Evolutionary conservation across 2,888 invertebrate species (phyloP), one percentile per base, ranked within the genome.

Genomic region (Falcaria lacertinaria): DNA sequence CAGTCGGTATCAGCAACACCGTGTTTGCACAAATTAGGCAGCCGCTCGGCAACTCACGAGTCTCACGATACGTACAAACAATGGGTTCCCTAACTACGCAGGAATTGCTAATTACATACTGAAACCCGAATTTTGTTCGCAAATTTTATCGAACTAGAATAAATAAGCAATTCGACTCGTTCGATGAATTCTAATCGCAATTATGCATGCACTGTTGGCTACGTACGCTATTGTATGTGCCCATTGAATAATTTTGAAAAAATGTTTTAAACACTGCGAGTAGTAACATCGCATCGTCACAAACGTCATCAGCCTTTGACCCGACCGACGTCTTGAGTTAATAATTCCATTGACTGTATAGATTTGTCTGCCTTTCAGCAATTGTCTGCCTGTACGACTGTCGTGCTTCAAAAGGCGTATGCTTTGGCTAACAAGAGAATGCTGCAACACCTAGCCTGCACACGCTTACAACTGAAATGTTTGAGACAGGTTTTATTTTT

Each of bases 81-180:
- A 33, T 36, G 16, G 11, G 39, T 33, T 19, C 15, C 37, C 33
- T n/a, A 34, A 37, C 22, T 37, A 37, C 36, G 40, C 40, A 37
- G 43, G 33, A 38, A 14, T 45, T 43, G 34, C 46, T 37, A 46
- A 46, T 41, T 36, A 41, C 6, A 28, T 28, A 36, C 15, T 33
- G 37, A 40, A 46, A 46, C 40, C 25, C 36, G 34, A 46, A 46
- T 40, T 36, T 38, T 28, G 43, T 40, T 38, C n/a, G 33, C 40
- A 43, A 46, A 43, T 45, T 25, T 41, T 36, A 36, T 19, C 43
- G 40, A 40, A 43, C 37, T 41, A 40, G 40, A 46, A 46, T 46
- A 37, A 37, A 46, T 43, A 40, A 46, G 39, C 40, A 40, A 34
- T 39, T 42, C 36, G 22, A 44, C 39, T 35, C 45, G 40, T 45